These are phyloP conservation scores for Mechanitis messenoides DNA, from an alignment of 2,888 invertebrate genomes.

Conservation along the genomic window DNA sequence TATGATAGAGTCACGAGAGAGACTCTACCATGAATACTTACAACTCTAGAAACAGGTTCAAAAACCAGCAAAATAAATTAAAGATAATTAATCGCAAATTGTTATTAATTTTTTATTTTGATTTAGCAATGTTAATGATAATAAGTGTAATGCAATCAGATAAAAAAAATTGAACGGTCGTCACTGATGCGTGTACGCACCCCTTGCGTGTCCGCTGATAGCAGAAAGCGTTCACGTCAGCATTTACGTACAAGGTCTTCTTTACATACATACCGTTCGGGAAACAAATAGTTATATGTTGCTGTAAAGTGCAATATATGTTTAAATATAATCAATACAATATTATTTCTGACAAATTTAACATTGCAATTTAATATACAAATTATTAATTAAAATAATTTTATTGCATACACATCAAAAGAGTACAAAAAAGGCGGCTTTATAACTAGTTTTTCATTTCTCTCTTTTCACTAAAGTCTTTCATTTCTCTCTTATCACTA, in stretches of 20 bases:
- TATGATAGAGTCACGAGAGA: too few relatives aligned
- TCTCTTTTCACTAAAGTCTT: too few relatives aligned
- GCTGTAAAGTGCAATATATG: slow-evolving; percentile 23
- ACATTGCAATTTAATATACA: background rate
- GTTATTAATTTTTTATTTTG: too few relatives aligned
- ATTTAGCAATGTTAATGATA: background rate
- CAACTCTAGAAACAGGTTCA: too few relatives aligned
- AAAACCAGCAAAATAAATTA: too few relatives aligned
- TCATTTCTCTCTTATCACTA: too few relatives aligned
- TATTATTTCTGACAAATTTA: background rate
- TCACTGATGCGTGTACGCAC: slow-evolving; percentile 32
- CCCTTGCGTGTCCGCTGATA: slow-evolving; percentile 36
- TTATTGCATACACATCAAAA: too few relatives aligned
- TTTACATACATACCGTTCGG: slow-evolving; percentile 32
- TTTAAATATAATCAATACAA: slow-evolving; percentile 15
- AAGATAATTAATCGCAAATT: too few relatives aligned
- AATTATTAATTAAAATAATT: too few relatives aligned
- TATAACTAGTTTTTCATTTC: too few relatives aligned
- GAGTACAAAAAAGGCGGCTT: too few relatives aligned
- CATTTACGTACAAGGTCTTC: slow-evolving; percentile 35
- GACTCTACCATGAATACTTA: too few relatives aligned
- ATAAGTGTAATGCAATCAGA: slow-evolving; percentile 12
- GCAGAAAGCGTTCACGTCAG: slow-evolving; percentile 31
- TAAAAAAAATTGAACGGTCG: slow-evolving; percentile 20
- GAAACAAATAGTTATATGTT: slow-evolving; percentile 29